phyloP scores from a whole-genome alignment of 2,113 vertebrate species.

The Agapornis roseicollis region DNA sequence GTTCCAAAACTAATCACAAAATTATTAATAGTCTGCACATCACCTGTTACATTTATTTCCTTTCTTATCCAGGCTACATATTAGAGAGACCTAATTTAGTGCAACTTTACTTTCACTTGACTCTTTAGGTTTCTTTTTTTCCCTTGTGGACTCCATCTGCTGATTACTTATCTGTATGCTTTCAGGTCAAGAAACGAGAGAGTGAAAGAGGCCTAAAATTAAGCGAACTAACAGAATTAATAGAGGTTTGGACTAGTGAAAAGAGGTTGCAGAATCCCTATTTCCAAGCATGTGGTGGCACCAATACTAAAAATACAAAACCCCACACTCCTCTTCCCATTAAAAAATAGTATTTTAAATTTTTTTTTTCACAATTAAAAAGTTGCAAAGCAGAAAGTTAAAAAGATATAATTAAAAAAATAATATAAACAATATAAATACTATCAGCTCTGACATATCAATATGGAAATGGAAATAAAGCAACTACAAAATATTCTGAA shows the following conservation, averaged over 20 bases:
- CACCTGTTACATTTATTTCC: background rate
- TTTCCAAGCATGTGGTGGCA: background rate
- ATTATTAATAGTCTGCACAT: background rate
- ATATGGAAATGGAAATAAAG: background rate
- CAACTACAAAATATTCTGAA: background rate
- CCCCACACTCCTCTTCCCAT: rapidly evolving
- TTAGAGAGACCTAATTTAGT: background rate
- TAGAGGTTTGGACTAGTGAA: background rate
- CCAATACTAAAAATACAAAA: background rate
- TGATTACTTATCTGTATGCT: background rate
- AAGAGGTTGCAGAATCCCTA: background rate
- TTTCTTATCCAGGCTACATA: background rate
- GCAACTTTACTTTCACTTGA: background rate
- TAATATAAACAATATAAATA: background rate
- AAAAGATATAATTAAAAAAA: background rate
- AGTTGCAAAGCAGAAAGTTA: background rate
- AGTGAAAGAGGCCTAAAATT: background rate
- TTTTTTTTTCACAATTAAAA: background rate
- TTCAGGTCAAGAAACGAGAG: background rate
- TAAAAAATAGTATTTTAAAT: background rate
- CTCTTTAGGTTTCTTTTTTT: background rate
- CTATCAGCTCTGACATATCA: background rate
- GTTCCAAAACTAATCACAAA: background rate
- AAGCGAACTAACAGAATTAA: background rate
- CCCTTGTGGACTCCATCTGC: background rate